Evolutionary conservation across 1,140 invertebrate species (phyloP).

Genomic region (Glossosoma conforme): DNA sequence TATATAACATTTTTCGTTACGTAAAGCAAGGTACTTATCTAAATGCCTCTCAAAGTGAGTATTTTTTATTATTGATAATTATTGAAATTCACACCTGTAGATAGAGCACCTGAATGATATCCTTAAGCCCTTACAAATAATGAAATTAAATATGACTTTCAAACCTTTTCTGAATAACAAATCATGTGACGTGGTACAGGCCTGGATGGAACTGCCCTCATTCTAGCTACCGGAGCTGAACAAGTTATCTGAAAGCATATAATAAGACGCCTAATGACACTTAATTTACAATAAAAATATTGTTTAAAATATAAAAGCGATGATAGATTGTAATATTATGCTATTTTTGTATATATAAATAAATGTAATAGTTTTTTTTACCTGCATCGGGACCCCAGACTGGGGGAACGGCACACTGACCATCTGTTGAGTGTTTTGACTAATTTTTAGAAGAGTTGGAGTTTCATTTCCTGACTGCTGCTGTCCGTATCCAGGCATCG

Average conservation of each 20-base stretch:
- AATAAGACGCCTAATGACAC: background rate
- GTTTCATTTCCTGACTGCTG: slow-evolving; percentile 16
- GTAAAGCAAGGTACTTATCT: too few relatives aligned
- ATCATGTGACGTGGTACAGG: slow-evolving; percentile 29
- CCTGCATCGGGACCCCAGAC: slow-evolving; percentile 28
- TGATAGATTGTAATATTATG: background rate
- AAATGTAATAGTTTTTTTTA: background rate
- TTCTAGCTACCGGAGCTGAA: slow-evolving; percentile 21
- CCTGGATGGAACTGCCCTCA: slow-evolving; percentile 23
- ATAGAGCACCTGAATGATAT: too few relatives aligned
- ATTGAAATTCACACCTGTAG: too few relatives aligned
- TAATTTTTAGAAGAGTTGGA: slow-evolving; percentile 18
- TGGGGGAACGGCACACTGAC: slow-evolving; percentile 23
- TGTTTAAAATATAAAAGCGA: background rate
- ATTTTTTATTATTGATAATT: too few relatives aligned
- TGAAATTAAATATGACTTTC: too few relatives aligned
- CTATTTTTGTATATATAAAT: background rate
- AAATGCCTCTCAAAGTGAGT: too few relatives aligned
- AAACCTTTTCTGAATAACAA: slow-evolving; percentile 30
- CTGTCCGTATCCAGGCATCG: slow-evolving; percentile 17
- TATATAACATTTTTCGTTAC: too few relatives aligned
- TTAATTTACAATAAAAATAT: background rate
- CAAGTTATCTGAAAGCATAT: slow-evolving; percentile 26
- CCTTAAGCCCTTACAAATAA: background rate
- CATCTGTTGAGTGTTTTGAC: slow-evolving; percentile 20